Evolutionary conservation across 1,140 invertebrate species (phyloP).

Genomic region (Microplitis demolitor): DNA sequence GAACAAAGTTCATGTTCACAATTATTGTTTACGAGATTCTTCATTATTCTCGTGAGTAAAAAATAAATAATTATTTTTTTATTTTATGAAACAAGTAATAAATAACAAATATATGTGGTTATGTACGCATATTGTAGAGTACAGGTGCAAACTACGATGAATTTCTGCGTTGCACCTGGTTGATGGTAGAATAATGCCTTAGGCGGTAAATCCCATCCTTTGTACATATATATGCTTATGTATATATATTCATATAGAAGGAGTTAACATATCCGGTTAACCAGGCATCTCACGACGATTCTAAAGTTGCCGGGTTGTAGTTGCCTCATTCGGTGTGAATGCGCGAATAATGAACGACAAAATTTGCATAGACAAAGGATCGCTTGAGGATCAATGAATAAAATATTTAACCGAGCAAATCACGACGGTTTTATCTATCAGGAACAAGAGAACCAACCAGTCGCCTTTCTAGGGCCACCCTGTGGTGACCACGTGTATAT

Average conservation of each 20-base stretch:
- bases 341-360: neutral
- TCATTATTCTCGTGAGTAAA: no score
- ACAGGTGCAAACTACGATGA: conserved; percentile 12
- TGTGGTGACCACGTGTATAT: conserved; percentile 8
- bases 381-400: conserved; percentile 12
- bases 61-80: no score
- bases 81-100: no score
- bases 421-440: neutral
- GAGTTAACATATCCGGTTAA: neutral
- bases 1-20: neutral
- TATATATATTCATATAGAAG: neutral
- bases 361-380: conserved; percentile 16
- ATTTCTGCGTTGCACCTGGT: conserved; percentile 15
- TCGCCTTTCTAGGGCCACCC: conserved; percentile 21
- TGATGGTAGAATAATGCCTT: conserved; percentile 15
- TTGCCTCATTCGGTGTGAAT: neutral
- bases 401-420: conserved; percentile 14
- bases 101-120: no score
- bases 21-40: neutral
- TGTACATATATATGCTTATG: neutral
- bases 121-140: neutral
- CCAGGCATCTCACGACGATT: neutral
- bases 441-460: neutral
- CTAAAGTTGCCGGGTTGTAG: neutral
- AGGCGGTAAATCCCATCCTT: conserved; percentile 9